phyloP scores from a whole-genome alignment of 2,797 vertebrate genomes.

The Halcyon leucocephala region DNA sequence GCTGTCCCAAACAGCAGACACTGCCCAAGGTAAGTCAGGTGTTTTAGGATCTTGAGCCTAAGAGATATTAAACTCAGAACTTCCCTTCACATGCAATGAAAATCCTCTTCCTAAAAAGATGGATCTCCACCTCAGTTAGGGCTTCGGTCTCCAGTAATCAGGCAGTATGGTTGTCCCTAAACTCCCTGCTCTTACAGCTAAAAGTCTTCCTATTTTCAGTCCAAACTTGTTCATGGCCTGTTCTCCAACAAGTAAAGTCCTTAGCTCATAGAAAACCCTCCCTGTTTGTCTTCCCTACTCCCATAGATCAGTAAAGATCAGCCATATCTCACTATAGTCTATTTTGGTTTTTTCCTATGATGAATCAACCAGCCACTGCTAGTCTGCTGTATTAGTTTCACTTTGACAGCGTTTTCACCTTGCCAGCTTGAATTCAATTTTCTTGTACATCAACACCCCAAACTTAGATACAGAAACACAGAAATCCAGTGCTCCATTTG shows the following conservation, averaged over 20 bases:
- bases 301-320: neutral
- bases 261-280: neutral
- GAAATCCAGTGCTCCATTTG: neutral
- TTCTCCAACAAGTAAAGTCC: neutral
- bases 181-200: neutral
- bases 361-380: neutral
- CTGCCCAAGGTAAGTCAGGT: neutral
- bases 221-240: neutral
- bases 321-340: neutral
- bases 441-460: neutral
- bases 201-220: neutral
- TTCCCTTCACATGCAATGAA: neutral
- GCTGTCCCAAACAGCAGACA: neutral
- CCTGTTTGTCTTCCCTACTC: neutral
- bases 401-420: neutral
- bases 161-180: neutral
- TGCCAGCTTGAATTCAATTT: slow-evolving; percentile 15
- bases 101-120: neutral
- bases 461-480: slow-evolving; percentile 15
- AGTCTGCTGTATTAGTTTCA: neutral
- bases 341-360: neutral
- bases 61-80: neutral
- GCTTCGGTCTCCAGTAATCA: neutral
- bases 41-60: neutral
- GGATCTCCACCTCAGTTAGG: neutral